These are phyloP conservation scores for Hybognathus amarus DNA, from an alignment of 2,797 vertebrate species.

Conservation along the genomic window DNA sequence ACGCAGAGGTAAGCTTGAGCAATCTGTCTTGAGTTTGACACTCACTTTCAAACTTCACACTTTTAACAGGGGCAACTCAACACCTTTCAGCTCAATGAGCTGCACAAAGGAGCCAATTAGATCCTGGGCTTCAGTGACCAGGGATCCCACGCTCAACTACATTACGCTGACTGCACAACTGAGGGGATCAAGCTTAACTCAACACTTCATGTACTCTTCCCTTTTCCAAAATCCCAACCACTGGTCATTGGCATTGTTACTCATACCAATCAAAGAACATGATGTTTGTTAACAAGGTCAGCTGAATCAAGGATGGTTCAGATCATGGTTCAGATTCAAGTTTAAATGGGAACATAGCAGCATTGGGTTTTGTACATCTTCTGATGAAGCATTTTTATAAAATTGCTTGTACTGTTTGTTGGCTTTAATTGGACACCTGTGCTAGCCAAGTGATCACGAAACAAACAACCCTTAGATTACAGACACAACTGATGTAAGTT, in stretches of 20 bases:
- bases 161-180: slow-evolving; percentile 70
- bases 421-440: slow-evolving; percentile 20
- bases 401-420: not conserved
- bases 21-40: slow-evolving; percentile 55
- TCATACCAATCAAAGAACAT: slow-evolving; percentile 19
- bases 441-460: slow-evolving; percentile 59
- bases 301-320: not conserved
- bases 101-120: slow-evolving; percentile 83
- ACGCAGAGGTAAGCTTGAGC: slow-evolving; percentile 52
- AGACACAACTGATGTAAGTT: slow-evolving; percentile 37
- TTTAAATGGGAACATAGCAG: not conserved
- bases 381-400: not conserved
- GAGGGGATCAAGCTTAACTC: slow-evolving; percentile 46
- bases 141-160: slow-evolving; percentile 62
- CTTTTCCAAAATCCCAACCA: slow-evolving; percentile 10
- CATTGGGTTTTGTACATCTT: not conserved
- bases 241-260: not conserved
- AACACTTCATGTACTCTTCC: not conserved
- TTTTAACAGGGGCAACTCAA: slow-evolving; percentile 76
- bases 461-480: slow-evolving; percentile 2
- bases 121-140: slow-evolving; percentile 70
- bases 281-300: not conserved
- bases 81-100: slow-evolving; percentile 75
- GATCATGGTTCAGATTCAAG: not conserved
- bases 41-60: slow-evolving; percentile 48